Conservation (phyloP, 2,888 invertebrate genomes). For the Stenodema calcarata region DNA sequence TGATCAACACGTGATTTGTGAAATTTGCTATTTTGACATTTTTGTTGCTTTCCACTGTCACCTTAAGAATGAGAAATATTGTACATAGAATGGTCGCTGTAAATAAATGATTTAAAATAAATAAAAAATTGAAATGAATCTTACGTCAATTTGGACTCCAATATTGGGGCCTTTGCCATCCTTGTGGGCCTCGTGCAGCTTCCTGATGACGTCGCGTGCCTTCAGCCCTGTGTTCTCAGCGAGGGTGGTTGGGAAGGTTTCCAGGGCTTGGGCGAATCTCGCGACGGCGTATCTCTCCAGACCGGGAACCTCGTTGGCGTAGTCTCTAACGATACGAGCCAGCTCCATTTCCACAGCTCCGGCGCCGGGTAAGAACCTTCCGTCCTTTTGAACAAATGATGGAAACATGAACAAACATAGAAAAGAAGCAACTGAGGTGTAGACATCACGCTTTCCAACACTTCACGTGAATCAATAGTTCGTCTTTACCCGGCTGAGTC, state of each 20-base stretch:
- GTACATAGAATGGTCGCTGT: too few relatives aligned
- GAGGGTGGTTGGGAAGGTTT: constrained; percentile 87
- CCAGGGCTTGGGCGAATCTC: constrained; percentile 89
- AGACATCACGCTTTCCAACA: too few relatives aligned
- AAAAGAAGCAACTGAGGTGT: background rate
- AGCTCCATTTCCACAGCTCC: constrained; percentile 95
- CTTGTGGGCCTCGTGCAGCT: constrained; percentile 92
- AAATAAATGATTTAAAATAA: background rate
- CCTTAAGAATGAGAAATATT: too few relatives aligned
- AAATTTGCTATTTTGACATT: too few relatives aligned
- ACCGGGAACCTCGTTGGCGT: constrained; percentile 91
- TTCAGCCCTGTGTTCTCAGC: constrained; percentile 94
- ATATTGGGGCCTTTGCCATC: constrained; percentile 75
- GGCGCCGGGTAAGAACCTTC: constrained; percentile 83
- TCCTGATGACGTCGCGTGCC: constrained; percentile 84
- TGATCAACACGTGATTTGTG: too few relatives aligned
- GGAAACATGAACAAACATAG: background rate
- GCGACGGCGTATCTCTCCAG: constrained; percentile 96
- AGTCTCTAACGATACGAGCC: constrained; percentile 82
- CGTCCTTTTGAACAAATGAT: constrained; percentile 62
- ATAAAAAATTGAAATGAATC: too few relatives aligned
- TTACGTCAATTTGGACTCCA: constrained; percentile 87
- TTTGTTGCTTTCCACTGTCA: too few relatives aligned
- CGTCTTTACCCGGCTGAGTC: constrained; percentile 72
- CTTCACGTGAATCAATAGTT: too few relatives aligned